Percentiles rank a stretch among this genome's conserved stretches.
These are phyloP conservation scores for Eumacrocentrus americanus DNA, from an alignment of 2,888 invertebrate genomes.

Conservation along the genomic window DNA sequence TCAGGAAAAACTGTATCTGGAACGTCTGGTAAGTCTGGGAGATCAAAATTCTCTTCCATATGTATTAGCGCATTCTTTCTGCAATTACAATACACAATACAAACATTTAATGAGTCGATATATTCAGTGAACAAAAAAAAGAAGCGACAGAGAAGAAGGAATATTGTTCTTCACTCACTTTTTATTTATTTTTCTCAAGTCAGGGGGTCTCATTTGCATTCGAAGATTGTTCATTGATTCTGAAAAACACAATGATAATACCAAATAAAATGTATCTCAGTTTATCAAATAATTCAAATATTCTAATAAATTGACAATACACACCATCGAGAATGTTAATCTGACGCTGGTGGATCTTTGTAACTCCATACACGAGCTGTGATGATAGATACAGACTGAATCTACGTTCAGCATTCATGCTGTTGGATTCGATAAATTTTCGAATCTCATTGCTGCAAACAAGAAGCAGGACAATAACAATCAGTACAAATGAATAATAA, in stretches of 20 bases:
- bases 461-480: not conserved
- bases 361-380: slow-evolving; percentile 37
- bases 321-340: slow-evolving; percentile 32
- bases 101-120: not conserved
- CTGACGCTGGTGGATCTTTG: slow-evolving; percentile 37
- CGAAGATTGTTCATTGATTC: slow-evolving; percentile 13
- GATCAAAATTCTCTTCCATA: too few relatives aligned
- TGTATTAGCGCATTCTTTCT: too few relatives aligned
- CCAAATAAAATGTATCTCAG: not conserved
- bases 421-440: not conserved
- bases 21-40: too few relatives aligned
- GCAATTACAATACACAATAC: too few relatives aligned
- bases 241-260: not conserved
- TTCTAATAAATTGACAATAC: not conserved
- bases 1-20: too few relatives aligned
- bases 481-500: not conserved
- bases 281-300: not conserved
- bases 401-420: not conserved
- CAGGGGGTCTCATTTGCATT: not conserved
- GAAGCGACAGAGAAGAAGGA: not conserved
- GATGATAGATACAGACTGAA: slow-evolving; percentile 38
- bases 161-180: not conserved
- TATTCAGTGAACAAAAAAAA: not conserved
- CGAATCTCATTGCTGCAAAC: slow-evolving; percentile 27
- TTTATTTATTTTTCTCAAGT: not conserved